Base-by-base conservation (phyloP, 2,113 vertebrate genomes). In the Grammomys dolichurus region DNA sequence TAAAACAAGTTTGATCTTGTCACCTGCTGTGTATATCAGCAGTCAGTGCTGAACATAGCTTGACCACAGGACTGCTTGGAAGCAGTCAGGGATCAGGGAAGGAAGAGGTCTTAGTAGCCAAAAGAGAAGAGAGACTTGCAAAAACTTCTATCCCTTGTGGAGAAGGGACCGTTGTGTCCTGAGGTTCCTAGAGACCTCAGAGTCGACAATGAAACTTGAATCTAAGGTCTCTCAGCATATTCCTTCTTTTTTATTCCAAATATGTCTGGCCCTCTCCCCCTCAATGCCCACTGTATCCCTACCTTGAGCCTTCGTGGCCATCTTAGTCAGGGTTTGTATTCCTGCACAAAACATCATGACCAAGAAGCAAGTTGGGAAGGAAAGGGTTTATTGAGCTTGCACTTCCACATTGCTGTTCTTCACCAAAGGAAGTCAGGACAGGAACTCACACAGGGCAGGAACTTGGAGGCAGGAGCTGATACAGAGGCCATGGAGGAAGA, bases 1-100 rank as follows among this genome's bases (percentile, higher is more conserved):
- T 90, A 94, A 90, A 96, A 65, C 90, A 89, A 94, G 67, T 94
- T 94, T 67, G 81, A 72, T 92, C 94, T 96, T 89, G 90, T 86
- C 91, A 58, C 93, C 88, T 69, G 26, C 60, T 93, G 40, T 93
- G 28, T 92, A 90, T 80, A 60, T 77, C 19, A 65, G 67, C 67
- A 80, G 48, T 40, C 80, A 81, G 88, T 51, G 43, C 76, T 65
- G n/a, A 92, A 48, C 63, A 69, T 46, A 82, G 2, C 58, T 86
- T 40, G 7, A 85, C 81, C 40, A 7, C 24, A 82, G 28, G 93
- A 95, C 95, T 96, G 92, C 93, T 96, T 98, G 48, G 17, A 63
- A 93, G 93, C 84, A 96, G 92, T 87, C 16, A 1, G 90, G 93
- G 56, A 12, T 58, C 26, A 78, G 36, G 73, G n/a, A 93, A 54